Base-by-base conservation (phyloP, 2,797 vertebrate species). In the Arnoldichthys spilopterus region DNA sequence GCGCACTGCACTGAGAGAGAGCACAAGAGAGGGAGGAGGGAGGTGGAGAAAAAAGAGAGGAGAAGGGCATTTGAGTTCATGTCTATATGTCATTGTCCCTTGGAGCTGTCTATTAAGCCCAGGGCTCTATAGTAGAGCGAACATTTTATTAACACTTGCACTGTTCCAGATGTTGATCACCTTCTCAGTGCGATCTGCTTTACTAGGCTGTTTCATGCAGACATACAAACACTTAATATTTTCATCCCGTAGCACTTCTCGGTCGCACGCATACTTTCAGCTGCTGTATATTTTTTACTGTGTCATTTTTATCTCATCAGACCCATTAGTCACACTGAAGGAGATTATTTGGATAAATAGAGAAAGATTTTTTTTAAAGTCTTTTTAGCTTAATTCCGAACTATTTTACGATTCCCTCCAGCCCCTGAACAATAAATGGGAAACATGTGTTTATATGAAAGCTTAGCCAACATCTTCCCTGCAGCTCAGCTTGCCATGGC, bases 401-500 rank as follows among this genome's bases (percentile, higher is more conserved):
- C 47, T 63, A 77, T 85, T 82, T 85, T 80, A 74, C 81, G 74
- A 72, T 78, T 83, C 83, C 83, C 79, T 79, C 74, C 69, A 70
- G 82, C 75, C 83, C 78, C 68, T 79, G 59, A 77, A 80, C 76
- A 34, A 77, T 83, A 83, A 86, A 86, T 83, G 77, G 74, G 81
- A 88, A 88, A 82, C 85, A 86, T 86, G 77, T 86, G 85, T 84
- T 84, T 84, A 82, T 78, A 74, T 84, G 73, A 47, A 82, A 86
- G 81, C 64, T 70, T 71, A 82, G 81, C 80, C 84, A 86, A 80
- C 83, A 82, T 85, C 76, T 83, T 83, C 78, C 58, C 63, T 82
- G 68, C 68, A 82, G 76, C 74, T 80, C 56, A 22, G 64, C 72
- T 86, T 54, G 71, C 82, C 74, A 84, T 86, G 77, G 78, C 81